Conservation (phyloP, 2,888 invertebrate genomes). For the Nebria brevicollis region DNA sequence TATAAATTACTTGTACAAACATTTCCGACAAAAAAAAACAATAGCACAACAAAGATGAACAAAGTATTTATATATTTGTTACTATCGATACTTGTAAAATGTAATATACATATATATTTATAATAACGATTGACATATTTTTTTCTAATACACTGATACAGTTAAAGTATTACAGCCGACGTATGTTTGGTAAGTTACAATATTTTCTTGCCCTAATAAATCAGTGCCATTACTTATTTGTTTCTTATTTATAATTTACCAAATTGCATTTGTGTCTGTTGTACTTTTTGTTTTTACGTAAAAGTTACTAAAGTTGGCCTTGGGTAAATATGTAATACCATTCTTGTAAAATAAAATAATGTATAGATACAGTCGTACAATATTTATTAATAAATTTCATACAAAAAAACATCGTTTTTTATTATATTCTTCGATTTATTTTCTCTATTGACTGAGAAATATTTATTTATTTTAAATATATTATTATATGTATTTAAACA, state of each 20-base stretch:
- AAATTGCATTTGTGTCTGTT: constrained; percentile 42
- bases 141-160: not conserved
- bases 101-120: not conserved
- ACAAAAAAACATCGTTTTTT: not conserved
- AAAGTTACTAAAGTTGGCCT: constrained; percentile 50
- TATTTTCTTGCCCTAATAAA: constrained; percentile 45
- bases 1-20: not conserved
- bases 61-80: not conserved
- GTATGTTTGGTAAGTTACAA: constrained; percentile 26
- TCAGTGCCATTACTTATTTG: constrained; percentile 43
- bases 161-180: not conserved
- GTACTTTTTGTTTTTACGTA: constrained; percentile 44
- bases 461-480: too few relatives aligned
- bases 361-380: constrained; percentile 44
- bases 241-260: constrained; percentile 29
- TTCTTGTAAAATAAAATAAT: constrained; percentile 52
- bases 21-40: not conserved
- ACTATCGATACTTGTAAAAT: not conserved
- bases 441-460: too few relatives aligned
- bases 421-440: too few relatives aligned
- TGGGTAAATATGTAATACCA: constrained; percentile 48
- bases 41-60: not conserved
- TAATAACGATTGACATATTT: constrained; percentile 10
- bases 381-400: constrained; percentile 46
- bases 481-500: too few relatives aligned